Conservation (phyloP, 1,140 invertebrate species). For the Pseudobourletiella spinata region DNA sequence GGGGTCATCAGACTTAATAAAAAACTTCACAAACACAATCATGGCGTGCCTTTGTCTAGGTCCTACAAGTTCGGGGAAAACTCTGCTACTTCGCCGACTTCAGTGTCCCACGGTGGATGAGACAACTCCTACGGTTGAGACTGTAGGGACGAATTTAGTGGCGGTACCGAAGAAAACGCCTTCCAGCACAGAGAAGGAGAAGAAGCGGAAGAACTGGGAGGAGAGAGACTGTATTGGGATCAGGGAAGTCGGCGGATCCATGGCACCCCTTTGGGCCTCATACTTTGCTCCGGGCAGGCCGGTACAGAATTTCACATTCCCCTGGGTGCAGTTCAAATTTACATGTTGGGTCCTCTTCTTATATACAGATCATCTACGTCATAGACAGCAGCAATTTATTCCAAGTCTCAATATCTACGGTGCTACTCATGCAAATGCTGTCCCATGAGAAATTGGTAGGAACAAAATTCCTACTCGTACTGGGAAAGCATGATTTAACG, state of each 20-base stretch:
- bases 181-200: conserved; percentile 7
- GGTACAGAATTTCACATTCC: no score
- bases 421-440: conserved; percentile 37
- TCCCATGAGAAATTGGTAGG: conserved; percentile 30
- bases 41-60: conserved; percentile 56
- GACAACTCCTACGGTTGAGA: conserved; percentile 61
- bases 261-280: conserved; percentile 66
- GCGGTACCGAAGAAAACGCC: conserved; percentile 42
- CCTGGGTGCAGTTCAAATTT: no score
- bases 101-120: conserved; percentile 57
- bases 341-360: no score
- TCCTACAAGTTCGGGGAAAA: conserved; percentile 65
- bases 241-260: conserved; percentile 64
- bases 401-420: conserved; percentile 35
- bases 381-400: conserved; percentile 36
- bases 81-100: conserved; percentile 61
- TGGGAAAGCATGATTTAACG: conserved; percentile 72
- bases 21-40: not conserved
- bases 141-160: conserved; percentile 65
- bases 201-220: conserved; percentile 9
- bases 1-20: not conserved
- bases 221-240: conserved; percentile 37
- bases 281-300: conserved; percentile 57
- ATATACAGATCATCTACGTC: conserved; percentile 33
- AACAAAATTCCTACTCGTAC: conserved; percentile 51